phyloP scores from a whole-genome alignment of 2,797 vertebrate species.

The Momotus momota region DNA sequence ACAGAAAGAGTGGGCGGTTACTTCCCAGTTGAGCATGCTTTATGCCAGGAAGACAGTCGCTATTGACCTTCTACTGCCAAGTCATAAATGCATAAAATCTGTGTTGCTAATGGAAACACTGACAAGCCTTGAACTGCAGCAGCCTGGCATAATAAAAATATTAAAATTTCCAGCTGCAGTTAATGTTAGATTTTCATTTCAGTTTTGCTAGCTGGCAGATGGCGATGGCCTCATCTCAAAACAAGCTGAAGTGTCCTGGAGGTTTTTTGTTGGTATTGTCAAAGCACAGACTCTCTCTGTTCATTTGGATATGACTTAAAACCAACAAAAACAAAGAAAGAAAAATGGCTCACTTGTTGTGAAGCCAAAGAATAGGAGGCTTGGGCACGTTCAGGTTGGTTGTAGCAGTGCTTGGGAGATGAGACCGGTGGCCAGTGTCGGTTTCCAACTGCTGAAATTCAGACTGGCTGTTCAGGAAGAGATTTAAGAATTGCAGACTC shows the following conservation, averaged over 20 bases:
- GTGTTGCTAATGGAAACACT: conserved; percentile 44
- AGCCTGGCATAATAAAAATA: not conserved
- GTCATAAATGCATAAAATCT: conserved; percentile 33
- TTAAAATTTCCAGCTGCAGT: conserved; percentile 29
- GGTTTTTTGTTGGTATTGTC: not conserved
- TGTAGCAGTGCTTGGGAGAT: not conserved
- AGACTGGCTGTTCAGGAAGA: not conserved
- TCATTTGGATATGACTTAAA: not conserved
- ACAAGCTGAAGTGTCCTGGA: not conserved
- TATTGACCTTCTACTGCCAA: conserved; percentile 38
- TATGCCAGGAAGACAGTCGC: not conserved
- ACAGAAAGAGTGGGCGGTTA: not conserved
- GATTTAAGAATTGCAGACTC: not conserved
- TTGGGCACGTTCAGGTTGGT: not conserved
- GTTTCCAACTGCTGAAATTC: not conserved
- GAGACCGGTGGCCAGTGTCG: not conserved
- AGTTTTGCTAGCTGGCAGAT: not conserved
- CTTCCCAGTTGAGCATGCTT: not conserved
- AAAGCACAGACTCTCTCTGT: not conserved
- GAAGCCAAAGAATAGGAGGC: not conserved
- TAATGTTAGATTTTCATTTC: not conserved
- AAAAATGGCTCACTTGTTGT: not conserved
- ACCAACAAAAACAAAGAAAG: not conserved
- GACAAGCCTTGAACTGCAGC: not conserved
- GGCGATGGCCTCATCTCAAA: not conserved